Base-by-base conservation (phyloP, 2,113 vertebrate species). In the Etheostoma spectabile region DNA sequence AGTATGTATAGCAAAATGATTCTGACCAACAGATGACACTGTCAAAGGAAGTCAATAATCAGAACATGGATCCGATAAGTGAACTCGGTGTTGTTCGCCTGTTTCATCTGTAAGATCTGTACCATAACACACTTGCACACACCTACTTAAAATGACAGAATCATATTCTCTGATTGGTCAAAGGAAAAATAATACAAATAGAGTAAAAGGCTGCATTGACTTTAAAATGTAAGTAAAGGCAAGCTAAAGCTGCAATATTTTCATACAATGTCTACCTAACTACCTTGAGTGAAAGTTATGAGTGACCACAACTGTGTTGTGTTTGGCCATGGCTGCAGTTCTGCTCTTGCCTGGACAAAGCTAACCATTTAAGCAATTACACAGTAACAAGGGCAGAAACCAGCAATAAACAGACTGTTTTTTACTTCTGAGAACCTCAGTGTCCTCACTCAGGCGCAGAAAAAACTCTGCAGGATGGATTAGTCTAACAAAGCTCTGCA, bases 401-500 rank as follows among this genome's bases (percentile, higher is more conserved):
- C 18, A 87, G 64, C 77, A 85, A 69, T 64, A 24, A 63, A 18
- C 48, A 22, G 16, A 2, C 64, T 69, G 19, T 51, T 21, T 74
- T 72, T 55, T 74, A 46, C 24, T 72, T 69, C 38, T 73, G 45
- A 80, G 68, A 76, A 82, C 68, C 74, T 80, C 53, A 16, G 30
- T 70, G 67, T 82, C 66, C 78, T 77, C 68, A 73, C 49, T 78
- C 79, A 75, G 46, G 69, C 51, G 11, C 74, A 85, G 70, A 82
- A 76, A 90, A 86, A 76, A 77, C 81, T 88, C 67, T 22, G 61
- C 87, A 90, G 90, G 90, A 92, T 91, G 91, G 90, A 92, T 94
- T 87, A 91, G 84, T 79, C 86, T 88, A 83, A 90, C 81, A 90
- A 85, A 91, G 79, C 80, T 73, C 84, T 77, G 88, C 90, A 81